Evolutionary conservation across 2,113 vertebrate genomes (phyloP), one percentile per base, ranked within the genome.

Genomic region (Hypanus sabinus): DNA sequence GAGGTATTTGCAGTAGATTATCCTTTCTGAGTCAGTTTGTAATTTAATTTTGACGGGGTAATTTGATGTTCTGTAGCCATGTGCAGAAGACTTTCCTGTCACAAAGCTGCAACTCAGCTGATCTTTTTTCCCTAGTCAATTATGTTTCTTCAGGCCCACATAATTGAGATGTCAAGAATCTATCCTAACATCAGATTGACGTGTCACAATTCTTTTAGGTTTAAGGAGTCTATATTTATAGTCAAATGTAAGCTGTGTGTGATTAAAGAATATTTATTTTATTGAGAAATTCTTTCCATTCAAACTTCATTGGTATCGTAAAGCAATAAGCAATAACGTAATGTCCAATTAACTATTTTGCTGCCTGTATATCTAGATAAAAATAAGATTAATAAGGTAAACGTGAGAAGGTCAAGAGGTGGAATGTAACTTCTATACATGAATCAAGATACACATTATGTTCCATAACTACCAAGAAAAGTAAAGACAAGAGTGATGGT

Each of bases 11-110:
- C 46, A 46, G 91, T 46, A 71, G 70, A 93, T 93, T 93, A 73
- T 93, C 68, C 91, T 93, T 90, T 93, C 91, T 71, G 90, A 24
- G 68, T 93, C 38, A 9, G 38, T 93, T 75, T 93, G 70, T 75
- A 46, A 93, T 93, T 93, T 71, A 46, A 93, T 93, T 75, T 71
- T 73, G 91, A 75, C n/a, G 91, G 36, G 12, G 33, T 93, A 93
- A 71, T 93, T 93, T 38, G 70, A 75, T 75, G 38, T 75, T 73
- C 70, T 93, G 38, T 71, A 71, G 68, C 36, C 20, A 93, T 46
- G 36, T 93, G 33, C n/a, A 70, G 68, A 93, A 73, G 65, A 2
- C 65, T 73, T 93, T 73, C 30, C 68, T 73, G 68, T 36, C 70
- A 93, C 5, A 8, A 71, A 36, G 36, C 91, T 93, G 36, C 70